Percentiles rank a stretch among this genome's conserved stretches.
Evolutionary conservation across 2,888 invertebrate species (phyloP).

Genomic region (Trypoxylon attenuatum): DNA sequence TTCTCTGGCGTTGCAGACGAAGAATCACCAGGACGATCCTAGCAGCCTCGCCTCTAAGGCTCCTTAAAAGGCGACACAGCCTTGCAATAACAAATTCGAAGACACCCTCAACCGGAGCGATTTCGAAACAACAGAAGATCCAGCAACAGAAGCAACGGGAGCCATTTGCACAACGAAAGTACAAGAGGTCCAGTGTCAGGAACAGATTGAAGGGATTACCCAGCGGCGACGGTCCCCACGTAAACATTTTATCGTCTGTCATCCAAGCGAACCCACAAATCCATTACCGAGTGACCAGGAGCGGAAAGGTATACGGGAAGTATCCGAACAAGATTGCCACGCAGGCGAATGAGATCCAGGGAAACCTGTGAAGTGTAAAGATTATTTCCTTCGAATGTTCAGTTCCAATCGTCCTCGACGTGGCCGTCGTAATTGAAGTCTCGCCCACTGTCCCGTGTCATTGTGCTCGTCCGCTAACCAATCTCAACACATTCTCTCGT

Average conservation of each 20-base stretch:
- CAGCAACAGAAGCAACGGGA: slow-evolving; percentile 21
- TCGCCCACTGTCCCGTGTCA: background rate
- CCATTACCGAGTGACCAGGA: slow-evolving; percentile 68
- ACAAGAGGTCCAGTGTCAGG: slow-evolving; percentile 53
- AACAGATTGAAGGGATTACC: slow-evolving; percentile 63
- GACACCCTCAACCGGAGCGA: slow-evolving; percentile 25
- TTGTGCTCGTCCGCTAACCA: slow-evolving; percentile 5
- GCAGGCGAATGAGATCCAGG: slow-evolving; percentile 10
- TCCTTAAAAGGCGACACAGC: slow-evolving; percentile 40
- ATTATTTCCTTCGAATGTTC: slow-evolving; percentile 8
- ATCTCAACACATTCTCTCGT: too few species aligned
- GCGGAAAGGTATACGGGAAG: slow-evolving; percentile 70
- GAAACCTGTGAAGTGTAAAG: slow-evolving; percentile 13
- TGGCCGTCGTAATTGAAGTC: slow-evolving; percentile 4
- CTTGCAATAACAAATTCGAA: slow-evolving; percentile 11
- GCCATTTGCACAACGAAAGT: slow-evolving; percentile 50
- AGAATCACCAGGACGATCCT: slow-evolving; percentile 60
- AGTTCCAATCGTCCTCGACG: slow-evolving; percentile 5
- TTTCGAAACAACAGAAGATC: slow-evolving; percentile 18
- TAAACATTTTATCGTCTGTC: slow-evolving; percentile 41
- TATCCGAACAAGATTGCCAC: slow-evolving; percentile 60
- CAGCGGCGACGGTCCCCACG: slow-evolving; percentile 65
- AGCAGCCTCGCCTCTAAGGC: slow-evolving; percentile 60
- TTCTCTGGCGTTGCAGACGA: slow-evolving; percentile 67
- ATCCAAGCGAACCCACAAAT: slow-evolving; percentile 55